Evolutionary conservation across 2,888 invertebrate species (phyloP).

Genomic region (Apodemia duryi): DNA sequence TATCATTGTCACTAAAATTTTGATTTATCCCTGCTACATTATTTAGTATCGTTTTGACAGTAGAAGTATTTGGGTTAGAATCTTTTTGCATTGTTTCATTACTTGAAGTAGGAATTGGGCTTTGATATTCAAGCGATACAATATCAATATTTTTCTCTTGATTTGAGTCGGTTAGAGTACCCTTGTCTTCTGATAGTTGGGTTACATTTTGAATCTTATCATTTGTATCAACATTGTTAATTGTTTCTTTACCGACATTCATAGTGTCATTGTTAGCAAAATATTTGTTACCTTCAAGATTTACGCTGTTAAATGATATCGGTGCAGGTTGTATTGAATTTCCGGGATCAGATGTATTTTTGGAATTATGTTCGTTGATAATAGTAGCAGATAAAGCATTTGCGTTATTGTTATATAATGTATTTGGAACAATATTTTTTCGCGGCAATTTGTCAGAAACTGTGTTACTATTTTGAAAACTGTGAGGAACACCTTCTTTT

Average conservation of each 20-base stretch:
- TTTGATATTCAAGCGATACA: not conserved
- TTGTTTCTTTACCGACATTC: too few relatives aligned
- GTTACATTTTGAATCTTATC: too few relatives aligned
- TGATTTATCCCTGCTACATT: not conserved
- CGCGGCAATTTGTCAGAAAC: not conserved
- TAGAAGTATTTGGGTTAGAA: not conserved
- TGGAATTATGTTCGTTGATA: not conserved
- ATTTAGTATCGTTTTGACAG: not conserved
- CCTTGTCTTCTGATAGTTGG: too few relatives aligned
- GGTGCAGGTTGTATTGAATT: not conserved
- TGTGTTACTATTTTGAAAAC: constrained; percentile 34
- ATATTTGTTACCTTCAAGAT: too few relatives aligned
- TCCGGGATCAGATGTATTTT: not conserved
- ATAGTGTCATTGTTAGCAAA: too few relatives aligned
- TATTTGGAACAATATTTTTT: constrained; percentile 17
- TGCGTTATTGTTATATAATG: not conserved
- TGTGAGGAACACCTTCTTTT: constrained; percentile 39
- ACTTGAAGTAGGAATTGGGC: not conserved
- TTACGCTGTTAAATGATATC: not conserved
- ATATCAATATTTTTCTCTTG: too few relatives aligned
- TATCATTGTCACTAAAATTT: not conserved
- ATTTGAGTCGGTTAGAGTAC: too few relatives aligned
- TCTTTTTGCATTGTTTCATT: not conserved
- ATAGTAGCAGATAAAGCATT: not conserved
- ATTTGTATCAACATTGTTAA: too few relatives aligned